Evolutionary conservation across 2,113 vertebrate species (phyloP), one percentile per base, ranked within the genome.

Genomic region (Scytalopus superciliaris): DNA sequence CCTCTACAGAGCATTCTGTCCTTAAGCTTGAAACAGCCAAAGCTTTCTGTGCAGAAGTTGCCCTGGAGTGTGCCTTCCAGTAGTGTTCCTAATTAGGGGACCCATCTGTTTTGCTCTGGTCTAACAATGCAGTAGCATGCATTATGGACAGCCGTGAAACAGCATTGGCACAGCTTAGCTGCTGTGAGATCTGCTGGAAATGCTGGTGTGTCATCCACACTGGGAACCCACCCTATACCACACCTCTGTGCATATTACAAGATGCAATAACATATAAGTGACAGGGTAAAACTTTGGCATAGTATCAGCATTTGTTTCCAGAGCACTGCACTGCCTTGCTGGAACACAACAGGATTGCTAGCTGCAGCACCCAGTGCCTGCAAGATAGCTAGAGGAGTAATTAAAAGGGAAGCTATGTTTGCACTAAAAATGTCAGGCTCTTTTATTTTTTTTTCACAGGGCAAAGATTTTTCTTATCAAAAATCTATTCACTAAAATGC

Each of bases 401-500:
- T 97, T 97, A 97, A 96, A 96, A 93, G 39, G 88, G 73, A 87
- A 94, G 37, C 35, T 94, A 75, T 94, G 80, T 96, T 97, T 97
- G 87, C 59, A 82, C 85, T 88, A 87, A 93, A 96, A 96, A 95
- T 84, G 90, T 94, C 95, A 91, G 69, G 9, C 52, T 70, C 35
- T 44, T 67, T 47, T n/a, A 57, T 31, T 88, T 72, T 89, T 95
- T 96, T 95, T 93, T 52, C 86, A 76, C 76, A 94, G 79, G 86
- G 96, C 90, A 93, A 98, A 97, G 95, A 97, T 97, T 98, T 98
- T 98, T 97, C 97, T 97, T 98, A 97, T 97, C 95, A 98, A 98
- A 97, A 96, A 97, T 96, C 94, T 97, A 97, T 97, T 97, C 97
- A 82, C 94, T 97, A 96, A 98, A 98, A 98, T 98, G 98, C 97